Base-by-base conservation (phyloP, 2,113 vertebrate species). In the Mesoclemmys tuberculata region DNA sequence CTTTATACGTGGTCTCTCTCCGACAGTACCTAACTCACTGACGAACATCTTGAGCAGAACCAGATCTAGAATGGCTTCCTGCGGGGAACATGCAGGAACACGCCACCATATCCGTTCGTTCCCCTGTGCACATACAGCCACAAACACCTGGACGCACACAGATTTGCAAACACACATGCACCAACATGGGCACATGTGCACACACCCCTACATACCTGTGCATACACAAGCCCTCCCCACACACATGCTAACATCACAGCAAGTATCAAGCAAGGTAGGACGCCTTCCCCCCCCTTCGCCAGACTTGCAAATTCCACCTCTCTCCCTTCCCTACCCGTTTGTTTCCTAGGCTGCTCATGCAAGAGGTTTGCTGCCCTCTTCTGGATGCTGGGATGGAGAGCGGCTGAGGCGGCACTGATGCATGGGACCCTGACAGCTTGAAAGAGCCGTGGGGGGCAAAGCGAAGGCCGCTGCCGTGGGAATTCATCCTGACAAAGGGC, bases 361-460 rank as follows among this genome's bases (percentile, higher is more conserved):
- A 79, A 48, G 85, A 78, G 75, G 24, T 82, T 79, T 94, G 90
- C 90, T 85, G 90, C 93, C 93, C 85, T 86, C 90, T 94, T 68
- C 85, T 86, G 93, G 86, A 10, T 22, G 26, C 7, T 8, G 11
- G 14, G 77, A 44, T 27, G 19, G 21, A n/a, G 31, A 26, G 52
- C 27, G 16, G 35, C 21, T 35, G 16, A 7, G 10, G 26, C 68
- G 21, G 35, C 29, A 13, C 12, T 18, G 58, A 18, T 61, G 29
- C 29, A 2, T 16, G 29, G 58, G 58, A 61, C 13, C 13, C 58
- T 18, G 31, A n/a, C 16, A 8, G 35, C 61, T 19, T n/a, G 35
- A n/a, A 16, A n/a, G 61, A 64, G 61, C 16, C 61, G 6, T 5
- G 12, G 5, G 29, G 29, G 13, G 27, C 12, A 31, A 31, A 61